Evolutionary conservation across 2,113 vertebrate genomes (phyloP).

Genomic region (Rana temporaria): DNA sequence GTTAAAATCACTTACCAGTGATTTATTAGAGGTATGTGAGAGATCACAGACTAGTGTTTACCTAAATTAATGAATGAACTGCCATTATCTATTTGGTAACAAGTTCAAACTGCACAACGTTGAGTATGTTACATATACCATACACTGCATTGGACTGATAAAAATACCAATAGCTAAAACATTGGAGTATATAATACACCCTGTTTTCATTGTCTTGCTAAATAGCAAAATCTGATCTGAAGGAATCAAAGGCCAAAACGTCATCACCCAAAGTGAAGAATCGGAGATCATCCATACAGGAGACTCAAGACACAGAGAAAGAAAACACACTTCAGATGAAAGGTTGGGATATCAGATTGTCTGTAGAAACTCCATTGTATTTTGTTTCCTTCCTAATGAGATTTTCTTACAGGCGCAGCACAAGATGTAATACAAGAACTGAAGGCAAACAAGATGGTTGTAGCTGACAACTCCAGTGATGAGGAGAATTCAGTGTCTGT

Average conservation of each 20-base stretch:
- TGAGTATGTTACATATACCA: no score
- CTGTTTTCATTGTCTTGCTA: background rate
- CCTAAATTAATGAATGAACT: no score
- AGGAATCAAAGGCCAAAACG: conserved; percentile 9
- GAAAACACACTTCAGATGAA: conserved; percentile 27
- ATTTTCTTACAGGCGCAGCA: background rate
- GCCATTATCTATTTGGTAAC: no score
- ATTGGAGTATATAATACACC: no score
- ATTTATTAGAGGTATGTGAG: no score
- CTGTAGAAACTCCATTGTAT: background rate
- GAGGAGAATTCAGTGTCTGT: conserved; percentile 1
- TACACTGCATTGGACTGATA: background rate
- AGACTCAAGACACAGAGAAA: conserved; percentile 19
- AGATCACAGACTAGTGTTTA: no score
- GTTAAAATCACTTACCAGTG: no score
- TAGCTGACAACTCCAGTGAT: conserved; percentile 46
- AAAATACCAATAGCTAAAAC: no score
- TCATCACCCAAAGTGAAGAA: conserved; percentile 22
- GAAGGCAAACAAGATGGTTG: background rate
- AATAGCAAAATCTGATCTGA: conserved; percentile 24
- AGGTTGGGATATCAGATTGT: background rate
- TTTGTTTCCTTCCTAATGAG: background rate
- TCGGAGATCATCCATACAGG: background rate
- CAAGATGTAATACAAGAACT: background rate
- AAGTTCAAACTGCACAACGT: no score